Evolutionary conservation across 2,888 invertebrate genomes (phyloP).

Genomic region (Opisthograptis luteolata): DNA sequence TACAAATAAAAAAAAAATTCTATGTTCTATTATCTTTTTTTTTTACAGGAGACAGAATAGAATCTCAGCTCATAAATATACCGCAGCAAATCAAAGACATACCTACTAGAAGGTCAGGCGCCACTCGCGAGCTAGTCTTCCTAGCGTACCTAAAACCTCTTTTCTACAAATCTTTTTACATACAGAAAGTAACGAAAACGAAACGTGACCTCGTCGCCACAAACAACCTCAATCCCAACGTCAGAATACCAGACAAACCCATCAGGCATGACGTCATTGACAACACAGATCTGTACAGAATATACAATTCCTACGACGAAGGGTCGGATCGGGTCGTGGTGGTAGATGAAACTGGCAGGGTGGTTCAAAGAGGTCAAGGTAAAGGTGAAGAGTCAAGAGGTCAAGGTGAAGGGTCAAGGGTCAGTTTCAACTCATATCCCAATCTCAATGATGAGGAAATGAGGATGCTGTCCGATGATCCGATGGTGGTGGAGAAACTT

Average conservation of each 20-base stretch:
- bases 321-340: no score
- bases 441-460: constrained; percentile 58
- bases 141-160: constrained; percentile 86
- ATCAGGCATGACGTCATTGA: no score
- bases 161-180: constrained; percentile 86
- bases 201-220: constrained; percentile 50
- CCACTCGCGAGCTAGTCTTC: constrained; percentile 89
- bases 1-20: no score
- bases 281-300: no score
- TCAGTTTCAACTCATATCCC: constrained; percentile 44
- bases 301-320: no score
- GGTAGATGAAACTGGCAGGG: no score
- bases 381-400: constrained; percentile 13
- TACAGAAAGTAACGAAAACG: constrained; percentile 50
- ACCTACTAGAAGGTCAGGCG: constrained; percentile 85
- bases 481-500: constrained; percentile 51
- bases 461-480: constrained; percentile 68
- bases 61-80: constrained; percentile 86
- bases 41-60: constrained; percentile 80
- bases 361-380: constrained; percentile 36
- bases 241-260: constrained; percentile 16
- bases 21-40: no score
- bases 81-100: constrained; percentile 81
- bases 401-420: constrained; percentile 32
- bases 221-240: no score